These are phyloP conservation scores for Sorex maritimensis DNA, from an alignment of 2,797 vertebrate genomes.

Conservation along the genomic window DNA sequence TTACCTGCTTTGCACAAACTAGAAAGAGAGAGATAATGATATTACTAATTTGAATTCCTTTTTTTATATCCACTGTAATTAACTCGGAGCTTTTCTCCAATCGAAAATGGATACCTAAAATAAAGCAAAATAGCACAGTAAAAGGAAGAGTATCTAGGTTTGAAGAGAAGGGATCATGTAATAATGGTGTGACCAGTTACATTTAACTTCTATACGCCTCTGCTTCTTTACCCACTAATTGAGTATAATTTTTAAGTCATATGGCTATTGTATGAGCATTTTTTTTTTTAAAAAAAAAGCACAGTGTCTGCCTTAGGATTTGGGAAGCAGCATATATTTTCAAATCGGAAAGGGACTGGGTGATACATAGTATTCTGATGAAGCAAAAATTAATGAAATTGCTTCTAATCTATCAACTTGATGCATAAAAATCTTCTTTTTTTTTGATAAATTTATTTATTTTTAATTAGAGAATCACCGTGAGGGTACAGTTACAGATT, in stretches of 20 bases:
- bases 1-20: constrained; percentile 93
- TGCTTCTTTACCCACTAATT: not conserved
- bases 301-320: not conserved
- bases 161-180: constrained; percentile 42
- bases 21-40: constrained; percentile 82
- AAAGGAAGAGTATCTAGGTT: constrained; percentile 47
- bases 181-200: constrained; percentile 8
- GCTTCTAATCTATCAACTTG: not conserved
- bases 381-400: not conserved
- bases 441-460: too few species aligned
- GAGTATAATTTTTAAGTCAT: not conserved
- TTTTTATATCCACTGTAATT: constrained; percentile 84
- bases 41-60: constrained; percentile 83
- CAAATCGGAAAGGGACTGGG: not conserved
- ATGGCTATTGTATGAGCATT: not conserved
- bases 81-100: constrained; percentile 69
- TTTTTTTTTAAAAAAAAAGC: not conserved
- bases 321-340: not conserved
- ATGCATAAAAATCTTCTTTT: not conserved
- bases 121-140: constrained; percentile 75
- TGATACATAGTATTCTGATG: not conserved
- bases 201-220: not conserved
- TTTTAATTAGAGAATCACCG: too few species aligned
- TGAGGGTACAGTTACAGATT: too few species aligned
- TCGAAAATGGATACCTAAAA: constrained; percentile 81